Conservation (phyloP, 92 coral and sea anemone genomes). For the Parazoanthus atlanticus region DNA sequence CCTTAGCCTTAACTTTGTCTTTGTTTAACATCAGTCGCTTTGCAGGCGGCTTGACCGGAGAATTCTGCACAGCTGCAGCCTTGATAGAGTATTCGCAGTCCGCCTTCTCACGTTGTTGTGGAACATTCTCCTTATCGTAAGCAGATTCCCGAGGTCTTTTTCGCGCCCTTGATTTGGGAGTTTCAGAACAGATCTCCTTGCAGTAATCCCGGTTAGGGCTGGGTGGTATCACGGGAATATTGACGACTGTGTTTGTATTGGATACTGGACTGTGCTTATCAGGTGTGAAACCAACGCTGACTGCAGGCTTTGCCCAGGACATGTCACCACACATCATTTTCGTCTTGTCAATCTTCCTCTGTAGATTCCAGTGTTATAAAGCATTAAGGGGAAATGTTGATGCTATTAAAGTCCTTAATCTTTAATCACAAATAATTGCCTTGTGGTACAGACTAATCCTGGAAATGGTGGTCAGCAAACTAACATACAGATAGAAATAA, state of each 20-base stretch:
- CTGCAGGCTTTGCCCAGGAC: conserved; percentile 75
- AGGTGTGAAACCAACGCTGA: conserved; percentile 35
- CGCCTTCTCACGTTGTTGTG: background rate
- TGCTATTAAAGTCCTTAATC: too few species aligned
- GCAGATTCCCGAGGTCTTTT: conserved; percentile 73
- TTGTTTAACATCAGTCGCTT: conserved; percentile 55
- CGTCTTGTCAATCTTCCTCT: conserved; percentile 29
- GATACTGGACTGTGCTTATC: background rate
- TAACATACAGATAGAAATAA: too few species aligned
- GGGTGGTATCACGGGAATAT: background rate
- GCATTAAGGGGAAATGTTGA: background rate
- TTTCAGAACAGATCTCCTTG: conserved; percentile 32
- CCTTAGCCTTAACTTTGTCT: conserved; percentile 45
- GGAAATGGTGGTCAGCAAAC: too few species aligned
- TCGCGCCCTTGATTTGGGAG: conserved; percentile 66
- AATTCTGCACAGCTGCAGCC: conserved; percentile 6
- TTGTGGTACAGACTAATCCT: too few species aligned
- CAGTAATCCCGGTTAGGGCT: background rate
- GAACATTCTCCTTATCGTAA: conserved; percentile 70
- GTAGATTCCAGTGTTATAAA: background rate
- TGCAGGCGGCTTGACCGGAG: conserved; percentile 59
- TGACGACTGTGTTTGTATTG: background rate
- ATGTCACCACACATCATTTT: conserved; percentile 72
- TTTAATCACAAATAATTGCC: too few species aligned
- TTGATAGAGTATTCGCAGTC: background rate